phyloP scores from a whole-genome alignment of 1,140 invertebrate species.

The Pollicipes pollicipes region DNA sequence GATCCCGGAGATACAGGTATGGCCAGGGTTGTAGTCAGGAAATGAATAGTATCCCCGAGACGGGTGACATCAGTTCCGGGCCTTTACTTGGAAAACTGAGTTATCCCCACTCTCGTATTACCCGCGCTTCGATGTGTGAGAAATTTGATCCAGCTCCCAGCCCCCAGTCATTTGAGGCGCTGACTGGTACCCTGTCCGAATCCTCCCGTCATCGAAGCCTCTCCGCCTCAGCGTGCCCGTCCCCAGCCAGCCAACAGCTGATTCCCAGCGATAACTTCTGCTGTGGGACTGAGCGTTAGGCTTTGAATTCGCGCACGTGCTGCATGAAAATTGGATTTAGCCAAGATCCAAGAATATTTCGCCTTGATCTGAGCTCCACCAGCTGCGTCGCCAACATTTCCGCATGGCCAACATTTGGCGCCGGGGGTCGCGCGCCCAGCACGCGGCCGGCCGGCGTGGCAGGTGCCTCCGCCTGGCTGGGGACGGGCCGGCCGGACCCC shows the following conservation, averaged over 20 bases:
- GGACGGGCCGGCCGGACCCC: neutral
- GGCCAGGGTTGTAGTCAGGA: neutral
- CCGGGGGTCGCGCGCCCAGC: too few species aligned
- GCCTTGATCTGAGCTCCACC: neutral
- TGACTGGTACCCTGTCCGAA: neutral
- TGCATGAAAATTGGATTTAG: too few species aligned
- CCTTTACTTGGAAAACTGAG: too few species aligned
- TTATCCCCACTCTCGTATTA: too few species aligned
- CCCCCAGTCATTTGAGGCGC: neutral
- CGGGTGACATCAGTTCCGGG: too few species aligned
- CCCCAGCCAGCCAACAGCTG: slow-evolving; percentile 1
- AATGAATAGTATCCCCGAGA: too few species aligned
- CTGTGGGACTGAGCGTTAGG: too few species aligned
- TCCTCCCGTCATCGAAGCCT: slow-evolving; percentile 1
- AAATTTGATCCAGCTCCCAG: neutral
- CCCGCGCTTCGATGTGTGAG: neutral
- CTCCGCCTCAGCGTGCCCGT: neutral
- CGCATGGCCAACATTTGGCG: neutral
- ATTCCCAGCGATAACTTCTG: neutral
- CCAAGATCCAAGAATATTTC: neutral
- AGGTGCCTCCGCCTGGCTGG: neutral
- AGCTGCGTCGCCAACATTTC: neutral
- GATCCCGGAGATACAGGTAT: neutral
- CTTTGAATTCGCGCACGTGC: too few species aligned
- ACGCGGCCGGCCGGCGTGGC: too few species aligned